Evolutionary conservation across 2,797 vertebrate genomes (phyloP), one percentile per base, ranked within the genome.

Genomic region (Siniperca obscura): DNA sequence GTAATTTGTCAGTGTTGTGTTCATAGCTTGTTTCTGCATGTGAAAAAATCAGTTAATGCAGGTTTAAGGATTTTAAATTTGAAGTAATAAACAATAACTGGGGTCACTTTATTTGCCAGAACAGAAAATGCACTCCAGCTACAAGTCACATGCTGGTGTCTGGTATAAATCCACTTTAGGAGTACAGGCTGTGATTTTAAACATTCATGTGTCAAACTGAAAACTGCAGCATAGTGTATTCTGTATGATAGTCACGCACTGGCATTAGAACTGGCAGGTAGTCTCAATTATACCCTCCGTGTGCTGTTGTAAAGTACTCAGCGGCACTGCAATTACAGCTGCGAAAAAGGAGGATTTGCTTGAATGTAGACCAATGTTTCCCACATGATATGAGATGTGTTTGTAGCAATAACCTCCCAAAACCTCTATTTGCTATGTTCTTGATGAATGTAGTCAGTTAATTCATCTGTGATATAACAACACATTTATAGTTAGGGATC

Each of bases 231-330:
- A 77, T 3, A 44, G 65, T 68, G 85, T 74, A 55, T 83, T 86
- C 75, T 62, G 76, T 76, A 82, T 87, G 86, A 87, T 70, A 61
- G 79, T 85, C 82, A 82, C 77, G 77, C 53, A 34, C 69, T 40
- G 25, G 71, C 76, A 83, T 80, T 52, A 75, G 65, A 84, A 72
- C 70, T 81, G 84, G 88, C 82, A 81, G 72, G 79, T 68, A 55
- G 74, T 78, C 83, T 88, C 86, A 86, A 79, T 91, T 84, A 86
- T 71, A 61, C 66, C 60, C 44, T 73, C 46, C 5, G 14, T 76
- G 52, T 70, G 57, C 70, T 65, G 53, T 59, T n/a, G 73, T 30
- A 52, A 84, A 70, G 53, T 70, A 86, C 87, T 76, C 82, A 57
- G 68, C 16, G 0, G 55, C 61, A 70, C 66, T 65, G 52, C 72